Base-by-base conservation (phyloP, 2,797 vertebrate genomes). In the Semotilus atromaculatus region DNA sequence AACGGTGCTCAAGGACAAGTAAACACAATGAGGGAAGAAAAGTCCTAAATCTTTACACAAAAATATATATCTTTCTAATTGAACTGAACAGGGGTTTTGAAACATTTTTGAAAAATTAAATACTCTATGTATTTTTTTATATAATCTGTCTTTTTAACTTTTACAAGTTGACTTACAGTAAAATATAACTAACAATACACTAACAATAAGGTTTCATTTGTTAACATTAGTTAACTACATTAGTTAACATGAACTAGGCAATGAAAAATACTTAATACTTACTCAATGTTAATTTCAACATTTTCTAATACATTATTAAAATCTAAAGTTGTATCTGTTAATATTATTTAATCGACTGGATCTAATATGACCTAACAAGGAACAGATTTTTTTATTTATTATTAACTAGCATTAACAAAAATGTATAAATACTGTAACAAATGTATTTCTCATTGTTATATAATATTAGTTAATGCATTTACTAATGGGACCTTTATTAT, bases 1-100 rank as follows among this genome's bases (percentile, higher is more conserved):
- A 80, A 75, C 23, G 43, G 7, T 62, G 34, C 78, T 88, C 72
- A 87, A 71, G 82, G 80, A 86, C 80, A 55, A 29, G 79, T 66
- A 53, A 75, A 84, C 45, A 5, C 48, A 19, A 45, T 64, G 16
- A 55, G 55, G 11, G 45, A 5, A 64, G 58, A 81, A 43, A 31
- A 45, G 38, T 45, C 10, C 10, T n/a, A 10, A 23, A 34, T 10
- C 71, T 45, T 10, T 40, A 19, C 1, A 71, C 21, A 11, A 58
- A 43, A 67, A 21, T 62, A 0, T 7, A 2, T 19, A 7, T 10
- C 29, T 19, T 68, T 67, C 21, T 21, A 9, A 36, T 5, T 23
- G 34, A 67, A 36, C 66, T 21, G 7, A 67, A 36, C 64, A 8
- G 7, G 26, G 29, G 5, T 26, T 60, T 66, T 34, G 0, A 66